Percentiles rank a stretch among this genome's conserved stretches.
These are phyloP conservation scores for Cirrhinus molitorella DNA, from an alignment of 2,797 vertebrate species.

Conservation along the genomic window DNA sequence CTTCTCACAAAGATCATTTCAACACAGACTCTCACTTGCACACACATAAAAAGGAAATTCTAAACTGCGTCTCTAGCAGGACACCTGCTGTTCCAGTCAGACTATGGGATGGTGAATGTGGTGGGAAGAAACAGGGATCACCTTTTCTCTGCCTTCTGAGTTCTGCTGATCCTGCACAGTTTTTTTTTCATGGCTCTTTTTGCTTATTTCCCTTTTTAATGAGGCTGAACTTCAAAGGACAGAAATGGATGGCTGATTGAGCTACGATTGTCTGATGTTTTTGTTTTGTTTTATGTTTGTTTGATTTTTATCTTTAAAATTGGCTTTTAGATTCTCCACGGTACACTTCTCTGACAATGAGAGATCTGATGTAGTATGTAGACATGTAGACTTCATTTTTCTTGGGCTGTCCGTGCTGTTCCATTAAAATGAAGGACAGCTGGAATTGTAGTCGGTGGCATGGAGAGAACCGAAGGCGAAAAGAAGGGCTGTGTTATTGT, in stretches of 20 bases:
- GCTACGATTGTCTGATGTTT: constrained; percentile 16
- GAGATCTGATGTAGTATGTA: constrained; percentile 35
- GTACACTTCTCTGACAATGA: constrained; percentile 2
- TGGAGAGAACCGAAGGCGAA: constrained; percentile 40
- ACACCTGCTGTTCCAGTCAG: constrained; percentile 11
- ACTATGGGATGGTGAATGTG: background rate
- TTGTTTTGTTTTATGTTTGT: constrained; percentile 48
- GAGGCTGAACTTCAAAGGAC: constrained; percentile 34
- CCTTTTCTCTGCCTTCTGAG: background rate
- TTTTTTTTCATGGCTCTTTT: background rate
- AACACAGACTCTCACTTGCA: background rate
- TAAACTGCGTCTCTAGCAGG: constrained; percentile 18
- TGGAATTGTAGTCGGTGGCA: constrained; percentile 39
- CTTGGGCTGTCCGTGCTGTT: constrained; percentile 31
- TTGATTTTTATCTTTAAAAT: constrained; percentile 33
- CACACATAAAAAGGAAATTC: constrained; percentile 26
- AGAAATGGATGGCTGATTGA: constrained; percentile 43
- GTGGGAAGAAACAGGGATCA: background rate
- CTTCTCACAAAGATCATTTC: constrained; percentile 19
- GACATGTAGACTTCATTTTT: constrained; percentile 46
- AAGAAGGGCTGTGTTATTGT: constrained; percentile 47
- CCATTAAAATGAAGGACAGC: constrained; percentile 54
- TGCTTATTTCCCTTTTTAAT: constrained; percentile 45
- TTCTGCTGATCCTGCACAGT: background rate
- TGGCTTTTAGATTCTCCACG: constrained; percentile 11